These are phyloP conservation scores for Bradynema listronoti DNA, from an alignment of 1,140 invertebrate genomes.

Conservation along the genomic window DNA sequence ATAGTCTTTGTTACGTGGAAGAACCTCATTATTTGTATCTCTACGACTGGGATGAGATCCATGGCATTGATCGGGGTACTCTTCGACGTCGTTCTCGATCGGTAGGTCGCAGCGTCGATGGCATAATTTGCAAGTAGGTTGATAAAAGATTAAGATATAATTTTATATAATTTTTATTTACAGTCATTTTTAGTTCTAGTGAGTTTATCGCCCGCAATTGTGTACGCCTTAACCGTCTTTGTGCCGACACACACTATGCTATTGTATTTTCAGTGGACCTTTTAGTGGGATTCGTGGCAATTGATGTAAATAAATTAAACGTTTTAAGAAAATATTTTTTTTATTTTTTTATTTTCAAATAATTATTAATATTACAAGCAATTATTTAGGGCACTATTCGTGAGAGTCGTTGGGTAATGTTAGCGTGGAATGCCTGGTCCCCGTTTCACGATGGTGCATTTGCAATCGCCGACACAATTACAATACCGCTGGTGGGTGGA, in stretches of 20 bases:
- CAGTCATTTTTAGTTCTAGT: neutral
- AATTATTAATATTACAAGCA: neutral
- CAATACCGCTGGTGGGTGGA: constrained; percentile 37
- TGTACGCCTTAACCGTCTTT: constrained; percentile 15
- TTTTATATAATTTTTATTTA: neutral
- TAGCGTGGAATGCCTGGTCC: constrained; percentile 39
- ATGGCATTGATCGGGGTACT: neutral
- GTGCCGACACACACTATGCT: constrained; percentile 30
- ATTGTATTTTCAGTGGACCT: constrained; percentile 35
- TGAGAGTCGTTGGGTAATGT: constrained; percentile 19
- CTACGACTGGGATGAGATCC: neutral
- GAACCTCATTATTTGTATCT: constrained; percentile 29
- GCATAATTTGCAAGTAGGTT: neutral
- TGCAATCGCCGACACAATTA: constrained; percentile 34
- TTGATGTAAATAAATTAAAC: constrained; percentile 5
- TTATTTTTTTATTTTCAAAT: constrained; percentile 5
- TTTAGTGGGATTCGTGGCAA: constrained; percentile 20
- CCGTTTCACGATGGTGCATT: constrained; percentile 23
- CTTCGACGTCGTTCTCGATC: constrained; percentile 16
- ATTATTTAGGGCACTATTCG: constrained; percentile 21
- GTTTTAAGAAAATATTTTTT: constrained; percentile 1
- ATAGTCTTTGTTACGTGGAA: constrained; percentile 34
- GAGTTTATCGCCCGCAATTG: constrained; percentile 18
- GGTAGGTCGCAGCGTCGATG: constrained; percentile 1
- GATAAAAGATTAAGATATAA: neutral